These are phyloP conservation scores for Cephus nigrinus DNA, from an alignment of 2,888 invertebrate genomes.

Conservation along the genomic window DNA sequence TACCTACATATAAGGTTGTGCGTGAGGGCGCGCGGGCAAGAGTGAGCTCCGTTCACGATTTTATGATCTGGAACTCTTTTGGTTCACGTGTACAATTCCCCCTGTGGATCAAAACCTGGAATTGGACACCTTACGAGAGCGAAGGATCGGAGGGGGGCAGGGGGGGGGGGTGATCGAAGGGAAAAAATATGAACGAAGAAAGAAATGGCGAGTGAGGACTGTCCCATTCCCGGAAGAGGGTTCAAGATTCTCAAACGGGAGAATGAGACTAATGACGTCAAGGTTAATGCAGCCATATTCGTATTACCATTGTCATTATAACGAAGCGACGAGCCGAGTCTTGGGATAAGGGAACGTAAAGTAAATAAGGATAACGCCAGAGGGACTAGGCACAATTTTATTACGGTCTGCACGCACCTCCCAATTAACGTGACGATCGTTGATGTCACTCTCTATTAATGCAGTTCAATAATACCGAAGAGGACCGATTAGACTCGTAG, in stretches of 20 bases:
- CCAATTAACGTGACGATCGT: background rate
- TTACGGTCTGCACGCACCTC: background rate
- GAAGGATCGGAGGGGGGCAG: no score
- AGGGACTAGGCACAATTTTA: background rate
- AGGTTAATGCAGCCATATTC: background rate
- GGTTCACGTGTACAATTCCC: background rate
- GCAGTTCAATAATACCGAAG: background rate
- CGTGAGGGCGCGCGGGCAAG: constrained; percentile 25
- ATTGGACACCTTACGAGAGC: background rate
- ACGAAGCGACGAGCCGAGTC: background rate
- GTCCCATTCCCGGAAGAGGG: background rate
- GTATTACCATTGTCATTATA: background rate
- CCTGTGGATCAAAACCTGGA: background rate
- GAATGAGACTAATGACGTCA: background rate
- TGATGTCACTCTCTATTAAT: background rate
- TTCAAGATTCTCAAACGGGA: background rate
- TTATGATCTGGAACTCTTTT: constrained; percentile 44
- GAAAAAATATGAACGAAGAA: background rate
- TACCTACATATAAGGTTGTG: background rate
- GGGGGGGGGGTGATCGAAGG: background rate
- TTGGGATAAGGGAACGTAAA: background rate
- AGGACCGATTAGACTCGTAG: background rate
- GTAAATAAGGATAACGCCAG: background rate
- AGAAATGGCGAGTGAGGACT: background rate
- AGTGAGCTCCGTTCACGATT: constrained; percentile 45